phyloP scores from a whole-genome alignment of 35 echinoderm and acorn worm genomes.

The Apostichopus parvimensis region DNA sequence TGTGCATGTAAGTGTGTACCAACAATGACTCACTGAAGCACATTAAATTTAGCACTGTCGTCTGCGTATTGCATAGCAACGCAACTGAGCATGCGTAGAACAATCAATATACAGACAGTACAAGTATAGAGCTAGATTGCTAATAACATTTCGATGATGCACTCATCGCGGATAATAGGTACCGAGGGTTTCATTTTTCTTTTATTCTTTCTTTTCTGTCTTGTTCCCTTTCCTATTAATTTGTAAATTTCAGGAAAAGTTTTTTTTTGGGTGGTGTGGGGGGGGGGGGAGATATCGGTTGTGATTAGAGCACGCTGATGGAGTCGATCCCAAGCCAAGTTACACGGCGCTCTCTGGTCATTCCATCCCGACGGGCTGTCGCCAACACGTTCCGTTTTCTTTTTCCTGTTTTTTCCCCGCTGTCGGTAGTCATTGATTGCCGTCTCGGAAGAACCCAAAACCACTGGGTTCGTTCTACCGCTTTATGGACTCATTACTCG shows the following conservation, averaged over 20 bases:
- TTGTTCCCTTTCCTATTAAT: too few species aligned
- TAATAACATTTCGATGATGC: too few species aligned
- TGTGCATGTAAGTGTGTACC: neutral
- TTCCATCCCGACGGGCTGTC: neutral
- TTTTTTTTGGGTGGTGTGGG: too few species aligned
- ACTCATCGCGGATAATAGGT: too few species aligned
- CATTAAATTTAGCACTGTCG: neutral
- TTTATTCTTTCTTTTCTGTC: too few species aligned
- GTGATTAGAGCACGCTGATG: neutral
- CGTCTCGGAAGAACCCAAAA: neutral
- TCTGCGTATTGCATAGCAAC: neutral
- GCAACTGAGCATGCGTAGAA: neutral
- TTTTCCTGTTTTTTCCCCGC: neutral
- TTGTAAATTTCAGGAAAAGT: too few species aligned
- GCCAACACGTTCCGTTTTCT: neutral
- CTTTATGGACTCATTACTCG: conserved; percentile 40
- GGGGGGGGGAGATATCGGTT: neutral
- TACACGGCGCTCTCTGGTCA: conserved; percentile 5
- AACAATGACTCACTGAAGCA: too few species aligned
- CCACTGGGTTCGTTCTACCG: neutral
- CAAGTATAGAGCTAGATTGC: too few species aligned
- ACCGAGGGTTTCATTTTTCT: too few species aligned
- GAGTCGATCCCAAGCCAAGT: neutral
- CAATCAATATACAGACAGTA: too few species aligned
- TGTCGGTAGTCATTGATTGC: conserved; percentile 11